These are phyloP conservation scores for Pseudorasbora parva DNA, from an alignment of 2,113 vertebrate genomes.

Conservation along the genomic window DNA sequence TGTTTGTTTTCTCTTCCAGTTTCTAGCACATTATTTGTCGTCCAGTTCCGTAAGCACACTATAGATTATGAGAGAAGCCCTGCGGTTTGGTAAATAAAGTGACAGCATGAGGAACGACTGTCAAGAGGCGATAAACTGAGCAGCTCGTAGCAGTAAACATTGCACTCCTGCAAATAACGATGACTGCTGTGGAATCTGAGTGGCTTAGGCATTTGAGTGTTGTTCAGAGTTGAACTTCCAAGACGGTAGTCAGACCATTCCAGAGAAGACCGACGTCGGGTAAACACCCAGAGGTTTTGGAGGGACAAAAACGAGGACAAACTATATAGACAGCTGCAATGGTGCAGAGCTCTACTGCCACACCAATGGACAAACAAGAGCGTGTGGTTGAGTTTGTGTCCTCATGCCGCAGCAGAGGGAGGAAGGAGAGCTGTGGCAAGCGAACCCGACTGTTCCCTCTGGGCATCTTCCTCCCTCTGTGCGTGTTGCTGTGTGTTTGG, in stretches of 20 bases:
- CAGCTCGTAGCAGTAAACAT: constrained; percentile 65
- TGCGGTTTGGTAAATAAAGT: constrained; percentile 54
- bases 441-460: constrained; percentile 57
- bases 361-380: constrained; percentile 5
- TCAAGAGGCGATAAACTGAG: constrained; percentile 68
- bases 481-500: constrained; percentile 66
- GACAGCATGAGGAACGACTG: constrained; percentile 54
- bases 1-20: constrained; percentile 66
- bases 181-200: constrained; percentile 31
- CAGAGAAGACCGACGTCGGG: background rate
- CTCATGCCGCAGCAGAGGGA: background rate
- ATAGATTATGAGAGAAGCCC: constrained; percentile 43
- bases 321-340: background rate
- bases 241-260: constrained; percentile 4
- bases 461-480: constrained; percentile 66
- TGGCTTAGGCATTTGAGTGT: constrained; percentile 37
- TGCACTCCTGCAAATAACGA: constrained; percentile 46
- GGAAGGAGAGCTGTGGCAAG: constrained; percentile 13
- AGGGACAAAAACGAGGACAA: background rate
- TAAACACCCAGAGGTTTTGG: background rate
- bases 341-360: background rate
- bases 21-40: constrained; percentile 57
- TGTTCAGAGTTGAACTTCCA: background rate
- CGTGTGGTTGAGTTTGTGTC: constrained; percentile 25
- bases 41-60: constrained; percentile 57